Conservation (phyloP, 2,888 invertebrate genomes). For the Archips crataeganus region DNA sequence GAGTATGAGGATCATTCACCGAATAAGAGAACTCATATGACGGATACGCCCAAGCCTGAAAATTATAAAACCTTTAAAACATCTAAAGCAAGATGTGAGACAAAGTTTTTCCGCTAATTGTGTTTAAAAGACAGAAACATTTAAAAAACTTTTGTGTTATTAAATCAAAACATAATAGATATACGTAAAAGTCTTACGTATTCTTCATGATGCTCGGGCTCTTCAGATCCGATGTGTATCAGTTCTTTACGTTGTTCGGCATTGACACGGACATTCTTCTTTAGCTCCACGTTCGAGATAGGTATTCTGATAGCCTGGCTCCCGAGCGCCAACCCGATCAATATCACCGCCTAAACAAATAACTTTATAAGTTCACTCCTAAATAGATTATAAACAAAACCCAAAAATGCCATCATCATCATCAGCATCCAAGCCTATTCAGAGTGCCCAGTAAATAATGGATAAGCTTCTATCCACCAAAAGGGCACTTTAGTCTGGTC, state of each 20-base stretch:
- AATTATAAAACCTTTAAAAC: constrained; percentile 18
- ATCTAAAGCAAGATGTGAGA: neutral
- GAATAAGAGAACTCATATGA: constrained; percentile 84
- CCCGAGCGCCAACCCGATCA: constrained; percentile 51
- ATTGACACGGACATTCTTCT: constrained; percentile 44
- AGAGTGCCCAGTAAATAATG: too few relatives aligned
- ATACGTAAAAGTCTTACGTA: constrained; percentile 59
- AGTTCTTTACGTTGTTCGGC: constrained; percentile 58
- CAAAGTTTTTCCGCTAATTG: neutral
- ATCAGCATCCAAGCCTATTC: too few relatives aligned
- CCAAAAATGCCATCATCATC: too few relatives aligned
- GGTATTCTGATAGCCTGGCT: constrained; percentile 52
- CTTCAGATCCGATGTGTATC: constrained; percentile 60
- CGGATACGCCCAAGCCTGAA: constrained; percentile 77
- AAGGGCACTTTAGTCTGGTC: too few relatives aligned
- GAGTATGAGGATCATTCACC: constrained; percentile 84
- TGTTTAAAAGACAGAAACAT: neutral
- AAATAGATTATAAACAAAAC: too few relatives aligned
- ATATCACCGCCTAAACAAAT: constrained; percentile 57
- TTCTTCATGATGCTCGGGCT: constrained; percentile 73
- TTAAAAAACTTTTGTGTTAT: neutral
- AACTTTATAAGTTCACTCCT: neutral
- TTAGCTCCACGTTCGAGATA: constrained; percentile 65
- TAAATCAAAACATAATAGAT: neutral
- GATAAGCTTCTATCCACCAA: too few relatives aligned